Conservation (phyloP, 2,888 invertebrate species). For the Lasius platythorax region DNA sequence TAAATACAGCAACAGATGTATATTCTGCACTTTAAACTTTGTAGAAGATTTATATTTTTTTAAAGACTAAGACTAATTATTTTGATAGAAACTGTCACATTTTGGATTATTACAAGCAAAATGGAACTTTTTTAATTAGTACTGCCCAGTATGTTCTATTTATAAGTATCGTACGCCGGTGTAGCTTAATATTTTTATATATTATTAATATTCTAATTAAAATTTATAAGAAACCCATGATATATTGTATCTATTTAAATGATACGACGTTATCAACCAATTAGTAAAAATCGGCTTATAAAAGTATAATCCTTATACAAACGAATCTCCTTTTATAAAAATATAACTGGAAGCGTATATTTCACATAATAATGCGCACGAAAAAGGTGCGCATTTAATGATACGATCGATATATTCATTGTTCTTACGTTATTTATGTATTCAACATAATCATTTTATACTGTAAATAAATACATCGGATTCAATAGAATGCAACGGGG, state of each 20-base stretch:
- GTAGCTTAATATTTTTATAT: constrained; percentile 41
- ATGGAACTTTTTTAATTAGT: background rate
- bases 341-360: background rate
- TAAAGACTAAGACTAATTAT: background rate
- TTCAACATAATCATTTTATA: constrained; percentile 32
- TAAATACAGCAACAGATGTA: background rate
- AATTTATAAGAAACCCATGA: constrained; percentile 7
- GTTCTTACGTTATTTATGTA: constrained; percentile 40
- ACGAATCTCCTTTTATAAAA: background rate
- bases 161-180: constrained; percentile 10
- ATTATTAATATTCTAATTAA: constrained; percentile 12
- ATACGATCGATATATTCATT: constrained; percentile 28
- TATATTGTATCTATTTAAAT: constrained; percentile 9
- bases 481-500: background rate
- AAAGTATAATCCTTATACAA: background rate
- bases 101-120: background rate
- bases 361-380: background rate
- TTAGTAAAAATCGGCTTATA: constrained; percentile 5
- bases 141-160: constrained; percentile 2
- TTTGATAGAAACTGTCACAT: background rate
- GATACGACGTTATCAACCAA: constrained; percentile 1
- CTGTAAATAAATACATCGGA: constrained; percentile 48
- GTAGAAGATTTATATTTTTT: background rate
- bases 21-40: background rate
- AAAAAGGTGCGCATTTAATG: background rate